phyloP scores from a whole-genome alignment of 2,797 vertebrate genomes.

The Tauraco hartlaubi region DNA sequence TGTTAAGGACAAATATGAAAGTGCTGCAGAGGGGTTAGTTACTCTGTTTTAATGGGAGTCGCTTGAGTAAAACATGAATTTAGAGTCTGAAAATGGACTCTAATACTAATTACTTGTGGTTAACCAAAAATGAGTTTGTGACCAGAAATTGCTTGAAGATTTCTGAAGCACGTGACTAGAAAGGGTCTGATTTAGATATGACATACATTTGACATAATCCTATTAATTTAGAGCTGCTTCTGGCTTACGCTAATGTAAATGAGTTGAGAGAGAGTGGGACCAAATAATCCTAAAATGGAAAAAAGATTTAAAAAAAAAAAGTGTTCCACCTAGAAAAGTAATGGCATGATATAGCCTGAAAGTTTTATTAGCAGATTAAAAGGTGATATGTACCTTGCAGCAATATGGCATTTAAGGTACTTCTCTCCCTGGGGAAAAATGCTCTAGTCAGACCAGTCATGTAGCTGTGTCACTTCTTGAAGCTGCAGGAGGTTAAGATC shows the following conservation, averaged over 20 bases:
- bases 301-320: background rate
- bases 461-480: background rate
- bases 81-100: background rate
- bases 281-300: background rate
- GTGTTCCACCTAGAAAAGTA: background rate
- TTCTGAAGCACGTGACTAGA: background rate
- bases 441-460: background rate
- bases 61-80: background rate
- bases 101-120: background rate
- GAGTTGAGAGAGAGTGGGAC: background rate
- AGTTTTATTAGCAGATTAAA: background rate
- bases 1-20: constrained; percentile 7
- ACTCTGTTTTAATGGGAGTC: background rate
- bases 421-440: background rate
- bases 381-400: background rate
- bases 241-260: background rate
- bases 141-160: background rate
- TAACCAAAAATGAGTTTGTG: background rate
- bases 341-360: background rate
- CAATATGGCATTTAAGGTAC: background rate
- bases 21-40: background rate
- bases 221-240: background rate
- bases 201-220: background rate
- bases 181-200: background rate
- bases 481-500: background rate